A percentile compares a stretch with the other conserved stretches of the same genome.
Conservation (phyloP, 2,888 invertebrate species). For the Caenorhabditis plicata region DNA sequence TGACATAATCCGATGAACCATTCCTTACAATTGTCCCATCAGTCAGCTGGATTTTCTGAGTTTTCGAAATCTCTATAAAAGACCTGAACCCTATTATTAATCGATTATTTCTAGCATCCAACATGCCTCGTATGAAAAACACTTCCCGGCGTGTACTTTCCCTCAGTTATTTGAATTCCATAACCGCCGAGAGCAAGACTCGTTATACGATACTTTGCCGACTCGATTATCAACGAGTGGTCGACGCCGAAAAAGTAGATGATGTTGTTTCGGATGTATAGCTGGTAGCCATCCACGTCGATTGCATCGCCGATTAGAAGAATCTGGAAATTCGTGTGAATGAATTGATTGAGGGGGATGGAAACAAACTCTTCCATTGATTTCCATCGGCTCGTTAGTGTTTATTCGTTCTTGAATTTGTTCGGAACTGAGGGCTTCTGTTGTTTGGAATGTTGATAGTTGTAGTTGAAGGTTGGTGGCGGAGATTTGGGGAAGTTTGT, state of each 20-base stretch:
- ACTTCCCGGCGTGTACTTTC: conserved; percentile 23
- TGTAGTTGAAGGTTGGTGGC: conserved; percentile 9
- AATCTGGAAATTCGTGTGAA: conserved; percentile 4
- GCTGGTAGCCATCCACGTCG: conserved; percentile 23
- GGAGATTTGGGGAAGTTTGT: conserved; percentile 11
- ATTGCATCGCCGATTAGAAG: no score
- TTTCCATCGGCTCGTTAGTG: neutral
- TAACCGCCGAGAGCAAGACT: conserved; percentile 20
- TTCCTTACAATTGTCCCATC: conserved; percentile 40
- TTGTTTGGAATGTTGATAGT: conserved; percentile 24
- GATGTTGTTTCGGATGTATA: no score
- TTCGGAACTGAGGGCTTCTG: neutral
- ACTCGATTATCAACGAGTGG: conserved; percentile 15
- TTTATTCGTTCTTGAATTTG: neutral
- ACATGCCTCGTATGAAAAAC: conserved; percentile 11
- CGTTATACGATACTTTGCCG: conserved; percentile 15
- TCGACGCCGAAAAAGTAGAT: no score
- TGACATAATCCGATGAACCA: conserved; percentile 40
- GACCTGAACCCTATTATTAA: no score
- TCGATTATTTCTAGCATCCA: neutral
- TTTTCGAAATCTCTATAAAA: conserved; percentile 28
- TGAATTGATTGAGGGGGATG: neutral
- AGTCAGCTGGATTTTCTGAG: conserved; percentile 29
- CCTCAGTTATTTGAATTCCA: conserved; percentile 28
- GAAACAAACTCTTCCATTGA: neutral